phyloP scores from a whole-genome alignment of 2,888 invertebrate genomes.

The Fragum whitleyi region DNA sequence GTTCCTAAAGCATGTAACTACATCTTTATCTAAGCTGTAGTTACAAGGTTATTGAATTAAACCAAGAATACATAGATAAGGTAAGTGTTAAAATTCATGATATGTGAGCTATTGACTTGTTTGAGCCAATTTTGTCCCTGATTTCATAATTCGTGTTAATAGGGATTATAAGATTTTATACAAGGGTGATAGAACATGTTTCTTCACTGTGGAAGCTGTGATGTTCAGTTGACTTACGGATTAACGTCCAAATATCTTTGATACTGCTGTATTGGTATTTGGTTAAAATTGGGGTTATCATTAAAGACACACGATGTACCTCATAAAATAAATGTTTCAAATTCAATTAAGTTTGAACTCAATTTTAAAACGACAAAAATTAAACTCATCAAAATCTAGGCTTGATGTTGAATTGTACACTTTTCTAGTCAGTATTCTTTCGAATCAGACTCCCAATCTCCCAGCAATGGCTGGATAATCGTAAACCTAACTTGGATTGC shows the following conservation, averaged over 20 bases:
- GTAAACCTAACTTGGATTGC: too few species aligned
- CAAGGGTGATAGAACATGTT: conserved; percentile 5
- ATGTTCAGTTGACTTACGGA: not conserved
- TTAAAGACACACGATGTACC: not conserved
- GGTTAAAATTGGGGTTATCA: not conserved
- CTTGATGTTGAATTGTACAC: too few species aligned
- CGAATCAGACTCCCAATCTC: too few species aligned
- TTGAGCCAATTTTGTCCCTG: conserved; percentile 1
- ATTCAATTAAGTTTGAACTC: not conserved
- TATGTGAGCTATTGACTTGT: conserved; percentile 4
- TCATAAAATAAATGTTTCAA: too few species aligned
- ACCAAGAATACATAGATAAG: too few species aligned
- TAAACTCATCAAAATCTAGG: too few species aligned
- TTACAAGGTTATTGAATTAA: too few species aligned
- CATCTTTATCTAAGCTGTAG: too few species aligned
- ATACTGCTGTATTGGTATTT: conserved; percentile 4
- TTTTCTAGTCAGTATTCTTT: too few species aligned
- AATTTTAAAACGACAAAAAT: not conserved
- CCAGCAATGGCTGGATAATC: too few species aligned
- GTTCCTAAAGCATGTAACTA: too few species aligned
- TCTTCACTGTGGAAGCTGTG: not conserved
- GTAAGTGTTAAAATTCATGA: too few species aligned
- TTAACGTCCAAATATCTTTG: not conserved
- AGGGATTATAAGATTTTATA: conserved; percentile 2
- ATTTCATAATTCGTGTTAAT: conserved; percentile 20